Base-by-base conservation (phyloP, 92 coral and sea anemone genomes). In the Blastomussa wellsi region DNA sequence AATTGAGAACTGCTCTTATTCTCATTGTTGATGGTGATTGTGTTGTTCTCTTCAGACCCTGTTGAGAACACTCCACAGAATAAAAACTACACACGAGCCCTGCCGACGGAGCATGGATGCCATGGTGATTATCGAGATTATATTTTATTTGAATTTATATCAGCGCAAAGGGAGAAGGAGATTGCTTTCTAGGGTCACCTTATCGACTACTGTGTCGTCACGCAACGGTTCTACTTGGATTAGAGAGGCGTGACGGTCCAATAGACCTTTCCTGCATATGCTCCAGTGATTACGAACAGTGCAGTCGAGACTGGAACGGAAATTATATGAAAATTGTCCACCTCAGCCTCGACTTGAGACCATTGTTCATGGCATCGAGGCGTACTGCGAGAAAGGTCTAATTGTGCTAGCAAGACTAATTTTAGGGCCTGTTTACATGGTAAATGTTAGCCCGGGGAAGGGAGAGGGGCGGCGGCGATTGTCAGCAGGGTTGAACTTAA, bases 51-150 rank as follows among this genome's bases (percentile, higher is more conserved):
- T 74, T 20, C 37, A 96, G 99, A 94, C 98, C 39, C 84, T 96
- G 39, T 81, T 96, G 29, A 85, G 99, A 64, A 95, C 99, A 14
- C 89, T 96, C n/a, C 99, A 96, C 89, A 95, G 94, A 72, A 93
- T 96, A 74, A 96, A 96, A 84, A 89, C 99, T 8, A 96, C 99
- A 16, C 99, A 96, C 81, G 99, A 96, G 80, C 96, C 98, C 29
- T 96, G 99, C 86, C 88, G 93, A 80, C 91, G 99, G 33, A 96
- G 99, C 80, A 94, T 92, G 95, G 99, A 96, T 72, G 96, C 99
- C 10, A 96, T 96, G 99, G 99, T 96, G 87, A 87, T 41, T 72
- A 75, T 35, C 29, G 1, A 36, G 12, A 41, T 67, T 20, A 26
- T 9, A 60, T n/a, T 60, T 60, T 13, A n/a, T 3, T n/a, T 41